phyloP scores from a whole-genome alignment of 2,888 invertebrate species.

The Cataglyphis livida region DNA sequence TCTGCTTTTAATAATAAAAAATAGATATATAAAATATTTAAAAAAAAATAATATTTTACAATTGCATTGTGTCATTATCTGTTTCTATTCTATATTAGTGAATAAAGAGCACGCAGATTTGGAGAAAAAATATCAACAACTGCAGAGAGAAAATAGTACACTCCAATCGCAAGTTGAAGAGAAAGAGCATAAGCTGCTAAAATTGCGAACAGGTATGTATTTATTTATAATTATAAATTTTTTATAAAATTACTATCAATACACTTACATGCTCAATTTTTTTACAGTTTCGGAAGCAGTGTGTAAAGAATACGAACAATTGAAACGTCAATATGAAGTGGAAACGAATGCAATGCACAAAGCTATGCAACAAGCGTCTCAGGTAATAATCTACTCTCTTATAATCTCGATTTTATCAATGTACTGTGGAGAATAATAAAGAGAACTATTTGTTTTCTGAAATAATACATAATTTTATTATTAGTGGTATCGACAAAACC shows the following conservation, averaged over 20 bases:
- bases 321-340: slow-evolving; percentile 91
- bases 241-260: neutral
- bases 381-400: slow-evolving; percentile 73
- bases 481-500: slow-evolving; percentile 92
- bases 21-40: neutral
- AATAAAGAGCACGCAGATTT: slow-evolving; percentile 88
- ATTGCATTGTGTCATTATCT: neutral
- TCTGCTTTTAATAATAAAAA: neutral
- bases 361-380: slow-evolving; percentile 89
- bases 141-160: slow-evolving; percentile 88
- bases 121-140: slow-evolving; percentile 88
- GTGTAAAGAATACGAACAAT: slow-evolving; percentile 91
- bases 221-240: neutral
- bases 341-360: slow-evolving; percentile 92
- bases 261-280: slow-evolving; percentile 43
- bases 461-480: neutral
- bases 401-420: slow-evolving; percentile 1
- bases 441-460: neutral
- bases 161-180: slow-evolving; percentile 88
- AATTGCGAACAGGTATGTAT: slow-evolving; percentile 85
- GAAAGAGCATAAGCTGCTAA: slow-evolving; percentile 88
- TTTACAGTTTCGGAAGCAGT: slow-evolving; percentile 89
- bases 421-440: neutral
- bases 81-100: slow-evolving; percentile 66
- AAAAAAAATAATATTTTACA: neutral